phyloP scores from a whole-genome alignment of 2,797 vertebrate genomes.

The Clangula hyemalis region DNA sequence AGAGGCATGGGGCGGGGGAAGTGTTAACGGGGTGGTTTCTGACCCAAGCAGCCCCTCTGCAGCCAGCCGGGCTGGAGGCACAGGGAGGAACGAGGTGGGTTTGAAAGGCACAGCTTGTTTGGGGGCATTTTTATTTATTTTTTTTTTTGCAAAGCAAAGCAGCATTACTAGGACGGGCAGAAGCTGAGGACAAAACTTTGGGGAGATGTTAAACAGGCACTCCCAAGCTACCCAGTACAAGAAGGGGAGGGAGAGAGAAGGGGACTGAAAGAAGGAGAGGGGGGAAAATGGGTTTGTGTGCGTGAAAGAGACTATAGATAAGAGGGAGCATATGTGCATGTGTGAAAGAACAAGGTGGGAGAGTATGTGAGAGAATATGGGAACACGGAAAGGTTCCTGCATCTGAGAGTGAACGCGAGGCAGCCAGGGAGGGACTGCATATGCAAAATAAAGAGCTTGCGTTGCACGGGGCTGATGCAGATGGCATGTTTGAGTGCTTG shows the following conservation, averaged over 20 bases:
- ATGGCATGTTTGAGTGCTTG: neutral
- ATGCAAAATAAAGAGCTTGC: neutral
- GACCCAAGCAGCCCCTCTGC: neutral
- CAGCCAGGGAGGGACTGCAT: neutral
- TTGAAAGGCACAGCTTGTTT: neutral
- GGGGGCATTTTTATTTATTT: neutral
- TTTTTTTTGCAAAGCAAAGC: neutral
- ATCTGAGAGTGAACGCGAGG: neutral
- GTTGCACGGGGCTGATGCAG: neutral
- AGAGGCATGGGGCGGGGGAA: neutral
- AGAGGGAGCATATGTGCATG: slow-evolving; percentile 44
- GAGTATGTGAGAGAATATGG: slow-evolving; percentile 19
- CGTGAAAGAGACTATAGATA: neutral
- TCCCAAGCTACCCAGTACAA: neutral
- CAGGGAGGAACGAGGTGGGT: neutral
- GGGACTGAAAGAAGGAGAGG: neutral
- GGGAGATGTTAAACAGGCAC: neutral
- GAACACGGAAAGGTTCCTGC: neutral
- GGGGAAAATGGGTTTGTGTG: neutral
- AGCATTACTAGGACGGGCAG: neutral
- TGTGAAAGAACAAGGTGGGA: slow-evolving; percentile 63
- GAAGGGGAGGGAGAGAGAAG: neutral
- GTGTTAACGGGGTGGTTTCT: neutral
- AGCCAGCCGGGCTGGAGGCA: neutral
- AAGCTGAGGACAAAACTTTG: neutral